phyloP scores from a whole-genome alignment of 2,888 invertebrate species.

The Harpagoxenus sublaevis region DNA sequence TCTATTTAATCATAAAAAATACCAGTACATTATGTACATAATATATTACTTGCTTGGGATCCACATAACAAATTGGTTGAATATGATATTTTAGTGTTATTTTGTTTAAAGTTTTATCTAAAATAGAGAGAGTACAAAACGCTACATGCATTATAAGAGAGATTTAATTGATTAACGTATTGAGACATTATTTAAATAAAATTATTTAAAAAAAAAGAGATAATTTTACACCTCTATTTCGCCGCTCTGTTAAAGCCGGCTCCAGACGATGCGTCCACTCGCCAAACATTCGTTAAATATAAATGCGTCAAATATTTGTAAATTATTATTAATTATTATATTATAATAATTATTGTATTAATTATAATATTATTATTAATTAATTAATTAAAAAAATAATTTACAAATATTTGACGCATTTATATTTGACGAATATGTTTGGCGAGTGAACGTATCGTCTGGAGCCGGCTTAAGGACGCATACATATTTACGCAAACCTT shows the following conservation, averaged over 20 bases:
- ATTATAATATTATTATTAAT: too few species aligned
- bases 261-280: too few species aligned
- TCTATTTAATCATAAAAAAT: background rate
- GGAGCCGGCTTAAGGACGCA: too few species aligned
- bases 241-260: background rate
- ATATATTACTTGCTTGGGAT: background rate
- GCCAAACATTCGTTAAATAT: too few species aligned
- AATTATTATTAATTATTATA: too few species aligned
- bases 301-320: too few species aligned
- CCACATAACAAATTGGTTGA: background rate
- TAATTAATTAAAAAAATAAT: too few species aligned
- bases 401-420: too few species aligned
- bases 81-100: background rate
- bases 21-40: background rate
- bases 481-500: background rate
- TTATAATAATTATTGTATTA: too few species aligned
- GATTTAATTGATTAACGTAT: background rate
- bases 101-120: background rate
- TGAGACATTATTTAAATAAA: constrained; percentile 1
- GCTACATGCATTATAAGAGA: background rate
- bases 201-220: background rate
- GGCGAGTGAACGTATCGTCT: too few species aligned
- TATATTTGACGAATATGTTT: too few species aligned
- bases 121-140: background rate
- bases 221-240: background rate